Evolutionary conservation across 2,888 invertebrate genomes (phyloP), one percentile per base, ranked within the genome.

Genomic region (Phymatocera aterrima): DNA sequence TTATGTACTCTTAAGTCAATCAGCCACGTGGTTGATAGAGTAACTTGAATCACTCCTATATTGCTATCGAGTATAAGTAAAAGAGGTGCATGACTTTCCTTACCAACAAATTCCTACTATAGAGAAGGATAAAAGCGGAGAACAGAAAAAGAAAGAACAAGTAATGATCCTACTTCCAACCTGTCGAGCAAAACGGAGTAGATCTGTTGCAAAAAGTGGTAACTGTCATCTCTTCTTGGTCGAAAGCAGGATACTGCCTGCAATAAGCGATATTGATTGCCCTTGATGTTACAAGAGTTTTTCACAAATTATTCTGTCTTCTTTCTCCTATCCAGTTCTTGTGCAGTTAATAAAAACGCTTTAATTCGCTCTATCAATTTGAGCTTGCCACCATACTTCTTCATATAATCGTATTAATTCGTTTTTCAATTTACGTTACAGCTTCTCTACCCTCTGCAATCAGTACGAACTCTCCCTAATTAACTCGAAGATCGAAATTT

Each of bases 231-330:
- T 72, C 54, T 24, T 10, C 34, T 37, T 34, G n/a, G 51, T 18
- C 51, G 1, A 21, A 34, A 24, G 54, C 51, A 51, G 51, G 72
- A 34, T 72, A 72, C 37, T 3, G 51, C 18, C 51, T 12, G 28
- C 31, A 72, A 72, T 51, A 31, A 28, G 3, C 48, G 31, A 54
- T 24, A 51, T 4, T 72, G 51, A 31, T 51, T 51, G 72, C n/a
- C 48, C 54, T 51, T 5, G 28, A 21, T 72, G 37, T 51, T 48
- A 48, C 34, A 34, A 46, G 31, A 68, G 68, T 72, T 72, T 48
- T 51, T 72, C 72, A 21, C 15, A 34, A 21, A 72, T 51, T n/a
- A 72, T 72, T 72, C 51, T 8, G 34, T 48, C n/a, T n/a, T 72
- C 48, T 51, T 72, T 43, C 6, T 54, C 5, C 24, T 8, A 57